These are phyloP conservation scores for Diogma glabrata DNA, from an alignment of 2,888 invertebrate species.

Conservation along the genomic window DNA sequence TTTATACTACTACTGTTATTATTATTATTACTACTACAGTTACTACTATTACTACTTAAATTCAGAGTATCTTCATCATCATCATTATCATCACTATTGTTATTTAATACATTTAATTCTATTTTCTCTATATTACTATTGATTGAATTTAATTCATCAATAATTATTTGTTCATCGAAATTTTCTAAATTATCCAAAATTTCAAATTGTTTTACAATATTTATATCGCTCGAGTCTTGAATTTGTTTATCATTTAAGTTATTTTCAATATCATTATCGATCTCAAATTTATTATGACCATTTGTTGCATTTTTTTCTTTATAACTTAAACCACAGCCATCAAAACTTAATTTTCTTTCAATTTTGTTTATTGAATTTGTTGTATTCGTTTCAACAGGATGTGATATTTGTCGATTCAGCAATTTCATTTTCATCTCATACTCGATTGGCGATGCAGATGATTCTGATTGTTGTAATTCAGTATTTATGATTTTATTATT, in stretches of 20 bases:
- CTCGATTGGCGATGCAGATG: background rate
- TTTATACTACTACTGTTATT: background rate
- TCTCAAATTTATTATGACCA: background rate
- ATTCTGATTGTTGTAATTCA: background rate
- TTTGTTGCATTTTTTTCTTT: background rate
- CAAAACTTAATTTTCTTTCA: constrained; percentile 4
- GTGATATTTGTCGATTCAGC: background rate
- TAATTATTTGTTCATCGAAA: constrained; percentile 2
- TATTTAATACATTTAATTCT: background rate
- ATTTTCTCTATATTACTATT: background rate
- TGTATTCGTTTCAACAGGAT: background rate
- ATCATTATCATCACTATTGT: background rate
- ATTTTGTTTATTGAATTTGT: background rate
- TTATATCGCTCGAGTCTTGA: too few relatives aligned
- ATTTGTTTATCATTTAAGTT: too few relatives aligned
- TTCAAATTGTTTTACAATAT: too few relatives aligned
- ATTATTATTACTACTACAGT: background rate
- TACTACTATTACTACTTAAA: background rate
- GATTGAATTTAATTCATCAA: background rate
- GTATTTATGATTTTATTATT: background rate
- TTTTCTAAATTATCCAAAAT: too few relatives aligned
- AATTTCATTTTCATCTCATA: background rate
- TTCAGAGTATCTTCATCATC: background rate
- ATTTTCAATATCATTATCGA: background rate
- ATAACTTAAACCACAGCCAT: background rate